phyloP scores from a whole-genome alignment of 2,113 vertebrate species.

The Lathamus discolor region DNA sequence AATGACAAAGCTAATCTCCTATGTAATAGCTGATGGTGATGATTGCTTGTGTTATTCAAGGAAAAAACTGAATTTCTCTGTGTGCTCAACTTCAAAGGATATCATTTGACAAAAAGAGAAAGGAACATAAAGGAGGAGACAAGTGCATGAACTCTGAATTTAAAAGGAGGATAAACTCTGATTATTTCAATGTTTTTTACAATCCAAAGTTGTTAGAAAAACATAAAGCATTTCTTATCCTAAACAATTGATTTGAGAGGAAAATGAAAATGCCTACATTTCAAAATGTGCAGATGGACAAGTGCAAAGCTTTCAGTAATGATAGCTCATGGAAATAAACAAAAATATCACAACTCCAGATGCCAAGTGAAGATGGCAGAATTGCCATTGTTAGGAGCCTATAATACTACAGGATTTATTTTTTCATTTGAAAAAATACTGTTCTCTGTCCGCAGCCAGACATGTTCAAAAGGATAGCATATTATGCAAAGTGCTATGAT shows the following conservation, averaged over 20 bases:
- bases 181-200: slow-evolving; percentile 58
- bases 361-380: neutral
- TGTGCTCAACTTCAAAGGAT: slow-evolving; percentile 35
- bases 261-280: slow-evolving; percentile 23
- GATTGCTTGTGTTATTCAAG: slow-evolving; percentile 53
- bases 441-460: slow-evolving; percentile 7
- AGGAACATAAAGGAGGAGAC: neutral
- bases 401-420: slow-evolving; percentile 5
- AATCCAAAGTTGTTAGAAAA: slow-evolving; percentile 57
- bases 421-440: slow-evolving; percentile 44
- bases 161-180: slow-evolving; percentile 61
- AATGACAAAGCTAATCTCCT: slow-evolving; percentile 70
- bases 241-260: slow-evolving; percentile 16
- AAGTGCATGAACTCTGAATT: slow-evolving; percentile 37
- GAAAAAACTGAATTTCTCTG: slow-evolving; percentile 32
- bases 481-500: slow-evolving; percentile 14
- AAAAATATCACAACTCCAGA: neutral
- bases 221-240: slow-evolving; percentile 49
- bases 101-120: slow-evolving; percentile 11
- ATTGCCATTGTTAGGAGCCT: neutral
- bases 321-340: slow-evolving; percentile 17
- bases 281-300: slow-evolving; percentile 37
- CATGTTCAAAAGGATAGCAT: neutral
- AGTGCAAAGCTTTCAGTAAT: slow-evolving; percentile 30
- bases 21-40: slow-evolving; percentile 52